Evolutionary conservation across 1,140 invertebrate species (phyloP).

Genomic region (Drosophila melanogaster): DNA sequence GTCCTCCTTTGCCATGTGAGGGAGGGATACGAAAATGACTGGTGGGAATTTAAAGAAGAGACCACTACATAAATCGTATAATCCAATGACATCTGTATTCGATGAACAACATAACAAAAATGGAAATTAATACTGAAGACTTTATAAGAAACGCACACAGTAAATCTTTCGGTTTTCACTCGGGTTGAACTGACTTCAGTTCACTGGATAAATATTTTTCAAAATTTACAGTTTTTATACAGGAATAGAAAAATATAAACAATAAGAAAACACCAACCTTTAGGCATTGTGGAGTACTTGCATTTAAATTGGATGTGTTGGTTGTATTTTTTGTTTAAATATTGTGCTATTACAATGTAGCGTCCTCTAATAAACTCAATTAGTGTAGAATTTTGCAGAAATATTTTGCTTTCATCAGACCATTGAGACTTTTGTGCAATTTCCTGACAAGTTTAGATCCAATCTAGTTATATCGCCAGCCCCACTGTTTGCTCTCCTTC

Average conservation of each 20-base stretch:
- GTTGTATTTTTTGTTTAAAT: neutral
- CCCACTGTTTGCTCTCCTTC: slow-evolving; percentile 11
- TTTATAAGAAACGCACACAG: slow-evolving; percentile 18
- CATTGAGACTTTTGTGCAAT: neutral
- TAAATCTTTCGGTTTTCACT: slow-evolving; percentile 33
- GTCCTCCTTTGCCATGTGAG: slow-evolving; percentile 97
- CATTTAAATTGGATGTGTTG: neutral
- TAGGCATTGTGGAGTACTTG: neutral
- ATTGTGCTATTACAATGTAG: no score
- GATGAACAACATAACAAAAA: neutral
- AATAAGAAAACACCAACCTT: neutral
- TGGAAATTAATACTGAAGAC: slow-evolving; percentile 59
- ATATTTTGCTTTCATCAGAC: no score
- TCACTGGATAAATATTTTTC: slow-evolving; percentile 18
- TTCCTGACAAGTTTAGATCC: neutral
- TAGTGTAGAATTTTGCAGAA: no score
- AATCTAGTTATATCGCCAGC: neutral
- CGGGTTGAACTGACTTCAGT: slow-evolving; percentile 14
- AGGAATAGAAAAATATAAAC: slow-evolving; percentile 22
- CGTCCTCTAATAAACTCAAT: no score
- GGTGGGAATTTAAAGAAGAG: slow-evolving; percentile 95
- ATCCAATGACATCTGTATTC: neutral
- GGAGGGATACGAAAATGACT: slow-evolving; percentile 99
- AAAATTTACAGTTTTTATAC: slow-evolving; percentile 55
- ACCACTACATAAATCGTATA: neutral